Evolutionary conservation across 2,113 vertebrate species (phyloP).

Genomic region (Tupaia tana): DNA sequence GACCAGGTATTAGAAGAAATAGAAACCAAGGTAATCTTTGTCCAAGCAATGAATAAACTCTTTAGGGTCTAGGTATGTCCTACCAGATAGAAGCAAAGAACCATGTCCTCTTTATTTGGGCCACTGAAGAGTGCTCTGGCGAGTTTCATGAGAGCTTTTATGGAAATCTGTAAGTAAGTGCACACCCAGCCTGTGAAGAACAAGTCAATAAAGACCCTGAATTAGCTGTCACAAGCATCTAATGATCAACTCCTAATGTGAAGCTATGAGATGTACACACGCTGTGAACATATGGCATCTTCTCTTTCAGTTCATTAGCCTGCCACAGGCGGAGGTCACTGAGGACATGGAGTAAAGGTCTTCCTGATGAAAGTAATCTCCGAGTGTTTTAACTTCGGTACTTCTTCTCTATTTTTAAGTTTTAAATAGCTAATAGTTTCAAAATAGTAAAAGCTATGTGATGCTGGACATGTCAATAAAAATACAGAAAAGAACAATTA

Average conservation of each 20-base stretch:
- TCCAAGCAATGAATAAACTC: not conserved
- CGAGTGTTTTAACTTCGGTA: not conserved
- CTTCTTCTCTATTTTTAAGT: too few species aligned
- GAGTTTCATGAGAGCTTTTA: not conserved
- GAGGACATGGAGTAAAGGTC: not conserved
- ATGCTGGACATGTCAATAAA: not conserved
- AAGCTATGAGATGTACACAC: not conserved
- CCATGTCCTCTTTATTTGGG: too few species aligned
- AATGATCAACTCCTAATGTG: rapidly evolving
- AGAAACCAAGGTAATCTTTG: not conserved
- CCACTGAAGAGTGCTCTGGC: rapidly evolving
- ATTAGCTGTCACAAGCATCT: not conserved
- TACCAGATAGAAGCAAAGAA: not conserved
- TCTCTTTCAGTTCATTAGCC: not conserved
- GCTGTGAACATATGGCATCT: not conserved
- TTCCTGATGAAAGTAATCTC: not conserved
- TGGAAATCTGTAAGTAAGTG: not conserved
- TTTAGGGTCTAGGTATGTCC: not conserved
- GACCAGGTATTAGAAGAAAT: not conserved
- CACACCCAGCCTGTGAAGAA: not conserved
- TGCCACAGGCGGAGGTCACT: not conserved
- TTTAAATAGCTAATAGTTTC: not conserved
- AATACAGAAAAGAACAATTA: not conserved
- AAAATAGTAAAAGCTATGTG: not conserved
- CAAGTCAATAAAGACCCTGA: not conserved